Conservation (phyloP, 2,797 vertebrate genomes). For the Pipistrellus kuhlii region DNA sequence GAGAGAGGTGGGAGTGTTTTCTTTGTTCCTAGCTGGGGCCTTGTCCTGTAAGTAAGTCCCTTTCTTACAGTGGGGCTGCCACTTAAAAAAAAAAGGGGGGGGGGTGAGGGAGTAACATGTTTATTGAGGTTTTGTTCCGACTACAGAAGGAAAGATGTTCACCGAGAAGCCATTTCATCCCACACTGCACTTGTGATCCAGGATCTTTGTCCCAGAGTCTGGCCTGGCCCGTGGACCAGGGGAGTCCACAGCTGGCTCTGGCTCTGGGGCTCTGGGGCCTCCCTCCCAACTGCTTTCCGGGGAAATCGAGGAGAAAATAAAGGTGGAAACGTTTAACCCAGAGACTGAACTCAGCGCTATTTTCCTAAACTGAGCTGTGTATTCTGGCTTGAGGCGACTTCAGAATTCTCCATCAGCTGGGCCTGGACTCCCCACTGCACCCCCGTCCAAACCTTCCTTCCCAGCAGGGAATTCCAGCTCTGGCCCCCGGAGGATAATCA, state of each 20-base stretch:
- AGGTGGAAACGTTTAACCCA: constrained; percentile 10
- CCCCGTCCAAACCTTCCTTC: neutral
- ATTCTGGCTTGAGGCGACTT: neutral
- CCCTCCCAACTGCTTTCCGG: neutral
- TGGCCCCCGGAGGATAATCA: neutral
- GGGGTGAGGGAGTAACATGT: neutral
- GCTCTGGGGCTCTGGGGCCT: neutral
- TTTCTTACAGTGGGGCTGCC: constrained; percentile 21
- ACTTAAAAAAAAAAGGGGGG: neutral
- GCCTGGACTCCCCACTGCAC: neutral
- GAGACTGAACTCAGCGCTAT: neutral
- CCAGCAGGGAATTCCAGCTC: neutral
- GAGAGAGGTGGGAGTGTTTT: neutral
- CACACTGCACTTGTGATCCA: neutral
- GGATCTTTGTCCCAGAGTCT: neutral
- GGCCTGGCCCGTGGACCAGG: neutral
- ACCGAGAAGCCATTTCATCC: neutral
- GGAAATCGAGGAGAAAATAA: constrained; percentile 7
- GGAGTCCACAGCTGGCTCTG: neutral
- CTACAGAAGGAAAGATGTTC: neutral
- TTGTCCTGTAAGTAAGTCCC: neutral
- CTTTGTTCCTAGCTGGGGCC: constrained; percentile 39
- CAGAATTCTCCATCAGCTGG: neutral
- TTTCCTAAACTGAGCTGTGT: neutral
- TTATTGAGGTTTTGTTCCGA: constrained; percentile 20